phyloP scores from a whole-genome alignment of 2,888 invertebrate species.

The Folsomia candida region DNA sequence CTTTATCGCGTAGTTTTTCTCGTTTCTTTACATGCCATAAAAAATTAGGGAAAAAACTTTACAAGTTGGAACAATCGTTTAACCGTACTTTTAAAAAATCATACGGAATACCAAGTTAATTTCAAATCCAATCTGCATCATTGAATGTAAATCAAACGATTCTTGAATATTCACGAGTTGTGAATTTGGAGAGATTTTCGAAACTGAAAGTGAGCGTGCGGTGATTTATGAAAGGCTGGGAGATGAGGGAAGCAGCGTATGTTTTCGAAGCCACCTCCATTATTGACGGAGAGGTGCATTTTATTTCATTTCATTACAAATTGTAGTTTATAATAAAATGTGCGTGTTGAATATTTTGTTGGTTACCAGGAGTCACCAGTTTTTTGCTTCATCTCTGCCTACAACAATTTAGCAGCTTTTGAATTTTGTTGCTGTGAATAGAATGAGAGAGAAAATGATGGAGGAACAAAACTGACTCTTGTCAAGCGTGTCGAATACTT shows the following conservation, averaged over 20 bases:
- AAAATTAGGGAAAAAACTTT: too few species aligned
- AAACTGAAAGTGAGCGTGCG: constrained; percentile 4
- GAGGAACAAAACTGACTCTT: constrained; percentile 28
- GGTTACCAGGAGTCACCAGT: constrained; percentile 5
- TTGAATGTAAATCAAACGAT: too few species aligned
- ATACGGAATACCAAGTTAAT: background rate
- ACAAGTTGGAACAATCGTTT: too few species aligned
- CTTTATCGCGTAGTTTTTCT: background rate
- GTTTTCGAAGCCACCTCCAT: too few species aligned
- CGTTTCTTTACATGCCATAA: too few species aligned
- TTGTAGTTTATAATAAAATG: background rate
- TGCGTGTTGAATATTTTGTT: background rate
- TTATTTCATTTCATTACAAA: background rate
- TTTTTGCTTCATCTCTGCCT: constrained; percentile 6
- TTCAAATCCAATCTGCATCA: background rate
- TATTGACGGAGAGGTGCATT: too few species aligned
- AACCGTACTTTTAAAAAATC: background rate
- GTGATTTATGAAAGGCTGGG: background rate
- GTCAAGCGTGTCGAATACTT: constrained; percentile 50
- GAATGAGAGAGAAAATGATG: constrained; percentile 38
- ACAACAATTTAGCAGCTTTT: constrained; percentile 4
- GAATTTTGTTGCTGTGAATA: constrained; percentile 9
- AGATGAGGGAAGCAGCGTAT: background rate
- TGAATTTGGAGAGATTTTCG: constrained; percentile 1
- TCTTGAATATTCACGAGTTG: background rate